Conservation (phyloP, 2,113 vertebrate species). For the Proteles cristata region DNA sequence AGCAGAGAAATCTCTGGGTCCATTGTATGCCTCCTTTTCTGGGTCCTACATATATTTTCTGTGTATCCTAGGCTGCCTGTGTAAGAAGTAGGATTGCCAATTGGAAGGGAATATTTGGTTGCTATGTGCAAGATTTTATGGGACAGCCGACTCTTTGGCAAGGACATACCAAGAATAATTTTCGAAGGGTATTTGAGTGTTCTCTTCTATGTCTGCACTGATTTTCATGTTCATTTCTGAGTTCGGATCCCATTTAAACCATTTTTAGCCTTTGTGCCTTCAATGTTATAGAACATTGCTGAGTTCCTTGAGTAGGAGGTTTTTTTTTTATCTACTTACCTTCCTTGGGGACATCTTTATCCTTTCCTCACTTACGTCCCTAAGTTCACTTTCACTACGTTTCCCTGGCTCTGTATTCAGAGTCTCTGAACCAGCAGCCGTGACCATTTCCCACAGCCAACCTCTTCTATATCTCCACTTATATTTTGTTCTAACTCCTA, state of each 20-base stretch:
- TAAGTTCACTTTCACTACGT: not conserved
- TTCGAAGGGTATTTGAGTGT: not conserved
- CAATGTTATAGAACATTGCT: too few relatives aligned
- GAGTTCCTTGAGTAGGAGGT: not conserved
- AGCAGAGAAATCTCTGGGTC: not conserved
- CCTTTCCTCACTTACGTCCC: not conserved
- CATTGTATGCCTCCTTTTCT: not conserved
- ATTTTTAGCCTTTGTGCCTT: not conserved
- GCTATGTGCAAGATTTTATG: not conserved
- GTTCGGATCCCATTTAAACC: not conserved
- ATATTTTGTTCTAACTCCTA: not conserved
- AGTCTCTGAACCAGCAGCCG: not conserved
- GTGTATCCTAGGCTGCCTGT: accelerated
- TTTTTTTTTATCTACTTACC: not conserved
- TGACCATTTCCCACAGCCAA: accelerated
- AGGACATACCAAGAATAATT: not conserved
- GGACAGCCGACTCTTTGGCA: not conserved
- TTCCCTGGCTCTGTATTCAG: not conserved
- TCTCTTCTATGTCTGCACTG: accelerated
- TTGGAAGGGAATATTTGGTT: not conserved
- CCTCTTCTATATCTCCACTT: not conserved
- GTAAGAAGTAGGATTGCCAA: not conserved
- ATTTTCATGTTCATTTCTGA: not conserved
- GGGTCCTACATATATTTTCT: not conserved
- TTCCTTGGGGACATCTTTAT: not conserved